A percentile compares a stretch with the other conserved stretches of the same genome.
Conservation (phyloP, 1,140 invertebrate species). For the Caenorhabditis inopinata region DNA sequence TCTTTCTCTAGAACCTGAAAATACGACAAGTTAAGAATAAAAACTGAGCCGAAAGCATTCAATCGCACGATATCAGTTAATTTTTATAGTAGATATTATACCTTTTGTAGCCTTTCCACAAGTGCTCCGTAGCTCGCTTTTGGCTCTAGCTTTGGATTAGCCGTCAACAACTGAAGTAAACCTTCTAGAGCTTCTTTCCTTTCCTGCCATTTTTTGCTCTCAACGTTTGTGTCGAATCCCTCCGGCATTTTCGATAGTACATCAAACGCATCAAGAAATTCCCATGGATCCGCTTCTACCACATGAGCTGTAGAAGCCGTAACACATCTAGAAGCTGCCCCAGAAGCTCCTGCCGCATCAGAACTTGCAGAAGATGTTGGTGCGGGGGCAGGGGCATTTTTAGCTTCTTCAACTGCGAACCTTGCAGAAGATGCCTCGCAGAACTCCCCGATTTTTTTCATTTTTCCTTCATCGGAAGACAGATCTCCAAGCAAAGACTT, state of each 20-base stretch:
- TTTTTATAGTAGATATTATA: constrained; percentile 65
- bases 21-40: no score
- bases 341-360: neutral
- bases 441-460: constrained; percentile 75
- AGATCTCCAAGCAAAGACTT: constrained; percentile 82
- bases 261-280: constrained; percentile 85
- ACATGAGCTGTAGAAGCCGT: neutral
- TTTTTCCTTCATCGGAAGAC: constrained; percentile 78
- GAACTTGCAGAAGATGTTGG: neutral
- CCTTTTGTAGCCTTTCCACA: constrained; percentile 83
- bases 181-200: constrained; percentile 80
- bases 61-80: neutral
- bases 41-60: no score
- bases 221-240: constrained; percentile 79
- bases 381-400: neutral
- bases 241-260: constrained; percentile 87
- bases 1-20: constrained; percentile 77
- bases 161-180: constrained; percentile 76
- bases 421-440: neutral
- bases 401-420: neutral
- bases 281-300: constrained; percentile 76
- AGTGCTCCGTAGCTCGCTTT: constrained; percentile 77
- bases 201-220: constrained; percentile 96
- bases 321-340: neutral
- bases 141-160: constrained; percentile 71